Percentiles rank a stretch among this genome's conserved stretches.
Conservation (phyloP, 2,113 vertebrate genomes). For the Barbus barbus region DNA sequence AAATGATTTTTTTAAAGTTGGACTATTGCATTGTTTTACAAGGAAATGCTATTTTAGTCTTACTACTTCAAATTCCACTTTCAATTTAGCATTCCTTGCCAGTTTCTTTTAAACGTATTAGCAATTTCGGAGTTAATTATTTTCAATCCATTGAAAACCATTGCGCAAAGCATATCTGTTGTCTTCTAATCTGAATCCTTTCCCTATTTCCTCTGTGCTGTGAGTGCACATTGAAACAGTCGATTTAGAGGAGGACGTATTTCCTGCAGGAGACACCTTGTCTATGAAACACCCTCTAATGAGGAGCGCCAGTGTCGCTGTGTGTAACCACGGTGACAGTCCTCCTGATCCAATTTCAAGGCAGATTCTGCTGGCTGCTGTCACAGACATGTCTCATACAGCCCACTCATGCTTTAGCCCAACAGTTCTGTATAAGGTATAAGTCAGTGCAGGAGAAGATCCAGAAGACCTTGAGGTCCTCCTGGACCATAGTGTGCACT, state of each 20-base stretch:
- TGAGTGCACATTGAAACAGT: slow-evolving; percentile 19
- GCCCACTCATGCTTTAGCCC: slow-evolving; percentile 8
- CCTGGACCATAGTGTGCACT: slow-evolving; percentile 47
- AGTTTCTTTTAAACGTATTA: no score
- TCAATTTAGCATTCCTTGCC: background rate
- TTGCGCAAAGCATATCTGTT: background rate
- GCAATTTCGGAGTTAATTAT: no score
- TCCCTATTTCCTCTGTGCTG: background rate
- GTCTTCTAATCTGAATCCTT: background rate
- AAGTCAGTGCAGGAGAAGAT: slow-evolving; percentile 46
- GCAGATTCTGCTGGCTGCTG: slow-evolving; percentile 40
- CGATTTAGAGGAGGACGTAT: slow-evolving; percentile 20
- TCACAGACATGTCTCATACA: slow-evolving; percentile 31
- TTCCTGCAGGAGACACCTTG: slow-evolving; percentile 47
- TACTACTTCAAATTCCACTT: background rate
- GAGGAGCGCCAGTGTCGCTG: slow-evolving; percentile 40
- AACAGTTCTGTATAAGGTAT: background rate
- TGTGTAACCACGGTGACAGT: slow-evolving; percentile 50
- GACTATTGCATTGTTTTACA: background rate
- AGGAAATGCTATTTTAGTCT: background rate
- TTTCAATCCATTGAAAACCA: no score
- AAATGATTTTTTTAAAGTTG: no score
- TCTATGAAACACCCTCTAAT: slow-evolving; percentile 54
- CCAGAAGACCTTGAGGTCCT: slow-evolving; percentile 58
- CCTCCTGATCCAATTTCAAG: slow-evolving; percentile 28